Evolutionary conservation across 1,140 invertebrate species (phyloP).

Genomic region (Drosophila ironensis): DNA sequence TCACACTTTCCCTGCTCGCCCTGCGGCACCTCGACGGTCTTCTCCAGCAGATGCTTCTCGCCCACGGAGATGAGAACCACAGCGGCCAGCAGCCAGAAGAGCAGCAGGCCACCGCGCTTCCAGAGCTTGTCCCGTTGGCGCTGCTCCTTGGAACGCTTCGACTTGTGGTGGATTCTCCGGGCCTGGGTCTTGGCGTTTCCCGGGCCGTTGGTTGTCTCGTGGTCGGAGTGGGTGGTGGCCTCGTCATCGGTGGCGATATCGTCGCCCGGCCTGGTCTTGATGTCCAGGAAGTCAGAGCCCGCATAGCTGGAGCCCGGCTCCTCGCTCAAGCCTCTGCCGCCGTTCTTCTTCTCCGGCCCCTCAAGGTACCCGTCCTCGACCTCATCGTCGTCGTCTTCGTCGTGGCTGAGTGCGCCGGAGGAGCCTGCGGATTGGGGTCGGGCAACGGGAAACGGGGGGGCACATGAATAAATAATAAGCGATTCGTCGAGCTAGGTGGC

Average conservation of each 20-base stretch:
- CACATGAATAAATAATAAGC: conserved; percentile 35
- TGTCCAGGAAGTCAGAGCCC: conserved; percentile 65
- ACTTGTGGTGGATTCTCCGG: conserved; percentile 53
- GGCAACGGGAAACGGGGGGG: no score
- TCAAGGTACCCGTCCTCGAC: conserved; percentile 41
- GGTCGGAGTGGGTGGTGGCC: conserved; percentile 72
- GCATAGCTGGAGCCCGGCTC: conserved; percentile 54
- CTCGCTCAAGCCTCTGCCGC: conserved; percentile 21
- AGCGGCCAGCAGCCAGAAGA: conserved; percentile 68
- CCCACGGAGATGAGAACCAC: conserved; percentile 63
- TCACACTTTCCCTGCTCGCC: conserved; percentile 62
- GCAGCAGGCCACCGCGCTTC: conserved; percentile 52
- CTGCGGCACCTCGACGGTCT: conserved; percentile 66
- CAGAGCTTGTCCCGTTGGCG: conserved; percentile 50
- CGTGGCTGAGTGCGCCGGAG: conserved; percentile 41
- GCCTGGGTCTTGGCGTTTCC: conserved; percentile 64
- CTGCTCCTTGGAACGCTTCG: conserved; percentile 64
- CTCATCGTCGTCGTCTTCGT: conserved; percentile 54
- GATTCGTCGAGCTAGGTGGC: background rate
- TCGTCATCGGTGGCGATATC: conserved; percentile 70
- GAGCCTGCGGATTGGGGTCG: conserved; percentile 50
- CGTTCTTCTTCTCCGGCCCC: conserved; percentile 28
- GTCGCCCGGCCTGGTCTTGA: conserved; percentile 24
- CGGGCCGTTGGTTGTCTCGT: conserved; percentile 53
- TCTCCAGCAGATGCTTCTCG: conserved; percentile 74